Evolutionary conservation across 2,888 invertebrate genomes (phyloP).

Genomic region (Latheticus oryzae): DNA sequence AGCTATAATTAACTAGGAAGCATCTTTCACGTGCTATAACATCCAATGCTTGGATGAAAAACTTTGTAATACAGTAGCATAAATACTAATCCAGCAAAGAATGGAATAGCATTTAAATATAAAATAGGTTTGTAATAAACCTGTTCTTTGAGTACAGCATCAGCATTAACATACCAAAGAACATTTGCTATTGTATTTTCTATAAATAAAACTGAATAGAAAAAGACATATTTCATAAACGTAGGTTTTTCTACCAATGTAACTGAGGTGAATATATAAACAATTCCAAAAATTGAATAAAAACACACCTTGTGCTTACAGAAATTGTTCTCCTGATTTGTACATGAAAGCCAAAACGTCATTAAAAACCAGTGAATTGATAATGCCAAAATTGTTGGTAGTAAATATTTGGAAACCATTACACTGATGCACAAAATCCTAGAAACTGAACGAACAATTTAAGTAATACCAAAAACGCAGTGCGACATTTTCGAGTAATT

Average conservation of each 20-base stretch:
- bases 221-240: constrained; percentile 75
- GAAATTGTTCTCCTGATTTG: constrained; percentile 74
- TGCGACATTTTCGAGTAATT: too few relatives aligned
- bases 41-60: constrained; percentile 74
- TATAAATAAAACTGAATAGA: constrained; percentile 75
- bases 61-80: constrained; percentile 80
- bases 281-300: constrained; percentile 81
- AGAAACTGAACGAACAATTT: constrained; percentile 73
- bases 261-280: constrained; percentile 89
- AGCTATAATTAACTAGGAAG: constrained; percentile 37
- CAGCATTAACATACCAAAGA: constrained; percentile 72
- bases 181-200: constrained; percentile 75
- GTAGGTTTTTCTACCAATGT: constrained; percentile 85
- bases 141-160: constrained; percentile 60
- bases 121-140: constrained; percentile 74
- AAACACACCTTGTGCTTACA: constrained; percentile 75
- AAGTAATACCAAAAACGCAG: too few relatives aligned
- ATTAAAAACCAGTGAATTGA: constrained; percentile 79
- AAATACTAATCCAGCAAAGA: constrained; percentile 74
- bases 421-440: constrained; percentile 84
- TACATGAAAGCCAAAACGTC: constrained; percentile 78
- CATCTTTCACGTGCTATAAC: constrained; percentile 51
- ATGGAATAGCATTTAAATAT: constrained; percentile 73
- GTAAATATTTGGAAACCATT: constrained; percentile 79
- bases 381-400: constrained; percentile 74